Conservation (phyloP, 2,888 invertebrate species). For the Listrodromus nycthemerus region DNA sequence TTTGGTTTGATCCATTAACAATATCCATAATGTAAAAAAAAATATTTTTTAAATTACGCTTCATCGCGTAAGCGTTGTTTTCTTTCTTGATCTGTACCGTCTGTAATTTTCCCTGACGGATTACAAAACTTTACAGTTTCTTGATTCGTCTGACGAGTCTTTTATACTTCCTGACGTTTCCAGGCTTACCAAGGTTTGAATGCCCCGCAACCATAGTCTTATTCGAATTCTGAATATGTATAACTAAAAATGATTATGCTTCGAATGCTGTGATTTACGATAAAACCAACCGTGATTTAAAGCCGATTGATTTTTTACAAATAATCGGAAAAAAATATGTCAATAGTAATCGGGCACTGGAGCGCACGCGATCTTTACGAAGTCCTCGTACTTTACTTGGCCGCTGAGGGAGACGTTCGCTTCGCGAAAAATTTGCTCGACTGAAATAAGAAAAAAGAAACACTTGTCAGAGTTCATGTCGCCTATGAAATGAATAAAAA, state of each 20-base stretch:
- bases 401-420: conserved; percentile 94
- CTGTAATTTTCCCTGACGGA: no score
- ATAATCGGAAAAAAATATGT: background rate
- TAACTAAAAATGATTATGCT: background rate
- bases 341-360: conserved; percentile 97
- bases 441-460: conserved; percentile 77
- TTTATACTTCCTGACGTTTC: background rate
- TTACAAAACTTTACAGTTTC: no score
- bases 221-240: background rate
- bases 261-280: background rate
- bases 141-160: no score
- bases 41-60: no score
- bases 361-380: conserved; percentile 96
- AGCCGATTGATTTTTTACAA: background rate
- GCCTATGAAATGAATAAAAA: no score
- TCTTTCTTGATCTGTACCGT: no score
- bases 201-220: background rate
- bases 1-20: no score
- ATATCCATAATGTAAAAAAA: no score
- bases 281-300: background rate
- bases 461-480: background rate
- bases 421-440: conserved; percentile 96
- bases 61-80: no score
- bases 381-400: conserved; percentile 94
- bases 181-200: background rate